A percentile compares a stretch with the other conserved stretches of the same genome.
Conservation (phyloP, 2,113 vertebrate species). For the Daphoenositta chrysoptera region DNA sequence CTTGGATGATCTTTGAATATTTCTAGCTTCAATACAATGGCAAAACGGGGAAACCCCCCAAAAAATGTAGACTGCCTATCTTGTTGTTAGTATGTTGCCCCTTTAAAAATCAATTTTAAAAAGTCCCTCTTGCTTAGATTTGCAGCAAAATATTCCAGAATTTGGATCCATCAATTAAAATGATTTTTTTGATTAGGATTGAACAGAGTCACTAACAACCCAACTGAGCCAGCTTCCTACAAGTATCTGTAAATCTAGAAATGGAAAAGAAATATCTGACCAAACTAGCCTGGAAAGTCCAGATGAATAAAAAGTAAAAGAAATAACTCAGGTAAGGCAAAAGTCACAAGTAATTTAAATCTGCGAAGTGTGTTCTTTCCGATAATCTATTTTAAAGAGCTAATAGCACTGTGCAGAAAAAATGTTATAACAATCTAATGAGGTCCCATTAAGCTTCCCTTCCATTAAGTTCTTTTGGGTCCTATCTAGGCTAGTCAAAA, state of each 20-base stretch:
- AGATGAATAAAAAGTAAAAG: constrained; percentile 15
- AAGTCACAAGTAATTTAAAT: constrained; percentile 51
- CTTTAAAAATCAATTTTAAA: neutral
- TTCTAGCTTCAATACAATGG: neutral
- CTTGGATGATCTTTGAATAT: neutral
- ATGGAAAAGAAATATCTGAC: neutral
- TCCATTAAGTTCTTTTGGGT: constrained; percentile 59
- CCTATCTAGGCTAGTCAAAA: constrained; percentile 46
- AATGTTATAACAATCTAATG: constrained; percentile 61
- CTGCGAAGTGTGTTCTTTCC: constrained; percentile 28
- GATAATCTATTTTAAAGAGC: constrained; percentile 58
- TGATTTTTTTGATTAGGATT: neutral
- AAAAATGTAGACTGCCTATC: accelerated
- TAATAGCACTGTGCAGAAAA: constrained; percentile 48
- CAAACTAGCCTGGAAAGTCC: neutral
- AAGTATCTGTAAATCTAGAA: neutral
- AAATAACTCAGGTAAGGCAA: constrained; percentile 33
- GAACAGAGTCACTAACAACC: neutral
- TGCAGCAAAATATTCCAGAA: neutral
- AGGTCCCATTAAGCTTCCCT: constrained; percentile 59
- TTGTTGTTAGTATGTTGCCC: neutral
- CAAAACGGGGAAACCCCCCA: accelerated
- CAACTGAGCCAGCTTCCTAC: neutral
- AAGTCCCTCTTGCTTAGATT: neutral
- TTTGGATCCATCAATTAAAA: neutral